Evolutionary conservation across 2,888 invertebrate genomes (phyloP).

Genomic region (Megastigmus dorsalis): DNA sequence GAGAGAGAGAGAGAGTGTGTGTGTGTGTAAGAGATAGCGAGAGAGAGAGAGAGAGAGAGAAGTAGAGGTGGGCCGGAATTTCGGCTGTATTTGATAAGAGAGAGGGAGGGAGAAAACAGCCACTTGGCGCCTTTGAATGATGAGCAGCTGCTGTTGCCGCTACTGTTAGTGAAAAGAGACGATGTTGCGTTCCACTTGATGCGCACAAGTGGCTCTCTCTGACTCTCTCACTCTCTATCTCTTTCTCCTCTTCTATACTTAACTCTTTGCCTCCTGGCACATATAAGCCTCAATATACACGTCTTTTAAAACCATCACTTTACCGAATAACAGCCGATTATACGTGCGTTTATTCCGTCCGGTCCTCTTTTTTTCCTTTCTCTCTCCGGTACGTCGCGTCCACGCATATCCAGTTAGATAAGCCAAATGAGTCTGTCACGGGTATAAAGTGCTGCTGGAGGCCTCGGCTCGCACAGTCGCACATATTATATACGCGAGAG

Average conservation of each 20-base stretch:
- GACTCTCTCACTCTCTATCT: constrained; percentile 25
- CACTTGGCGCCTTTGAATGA: constrained; percentile 40
- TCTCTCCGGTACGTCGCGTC: background rate
- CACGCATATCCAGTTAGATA: background rate
- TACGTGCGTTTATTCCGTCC: too few relatives aligned
- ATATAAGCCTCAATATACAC: background rate
- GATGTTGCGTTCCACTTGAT: background rate
- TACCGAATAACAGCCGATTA: background rate
- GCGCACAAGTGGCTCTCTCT: constrained; percentile 26
- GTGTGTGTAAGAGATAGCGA: background rate
- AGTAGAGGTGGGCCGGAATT: constrained; percentile 14
- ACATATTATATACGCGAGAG: background rate
- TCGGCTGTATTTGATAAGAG: constrained; percentile 14
- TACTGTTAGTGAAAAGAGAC: constrained; percentile 6
- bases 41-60: background rate
- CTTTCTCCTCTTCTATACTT: background rate
- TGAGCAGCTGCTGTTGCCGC: background rate
- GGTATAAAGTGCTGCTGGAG: too few relatives aligned
- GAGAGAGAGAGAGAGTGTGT: background rate
- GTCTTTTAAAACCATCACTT: constrained; percentile 5
- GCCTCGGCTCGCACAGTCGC: too few relatives aligned
- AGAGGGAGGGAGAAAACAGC: too few relatives aligned
- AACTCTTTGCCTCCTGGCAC: background rate
- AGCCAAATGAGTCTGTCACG: background rate
- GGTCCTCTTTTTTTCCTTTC: too few relatives aligned